phyloP scores from a whole-genome alignment of 2,797 vertebrate genomes.

The Xyrichtys novacula region DNA sequence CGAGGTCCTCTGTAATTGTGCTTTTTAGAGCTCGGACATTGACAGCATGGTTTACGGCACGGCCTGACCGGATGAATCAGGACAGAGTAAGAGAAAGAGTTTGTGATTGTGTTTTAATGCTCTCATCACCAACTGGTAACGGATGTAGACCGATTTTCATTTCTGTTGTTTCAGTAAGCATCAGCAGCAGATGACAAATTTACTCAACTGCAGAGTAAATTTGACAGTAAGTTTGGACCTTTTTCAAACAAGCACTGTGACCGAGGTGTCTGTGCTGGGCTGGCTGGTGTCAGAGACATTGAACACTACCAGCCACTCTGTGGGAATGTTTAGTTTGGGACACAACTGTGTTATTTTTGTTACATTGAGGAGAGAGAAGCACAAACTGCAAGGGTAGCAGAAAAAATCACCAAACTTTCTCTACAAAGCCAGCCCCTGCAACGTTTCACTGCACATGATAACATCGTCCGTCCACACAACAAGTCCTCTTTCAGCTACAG shows the following conservation, averaged over 20 bases:
- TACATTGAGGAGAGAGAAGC: slow-evolving; percentile 75
- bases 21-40: slow-evolving; percentile 87
- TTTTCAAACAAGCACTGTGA: slow-evolving; percentile 76
- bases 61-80: slow-evolving; percentile 75
- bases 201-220: slow-evolving; percentile 9
- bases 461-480: slow-evolving; percentile 69
- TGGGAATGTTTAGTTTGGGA: slow-evolving; percentile 99
- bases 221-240: slow-evolving; percentile 52
- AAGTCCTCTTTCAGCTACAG: slow-evolving; percentile 73
- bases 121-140: slow-evolving; percentile 14
- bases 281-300: slow-evolving; percentile 84
- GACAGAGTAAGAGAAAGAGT: slow-evolving; percentile 28
- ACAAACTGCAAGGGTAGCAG: slow-evolving; percentile 79
- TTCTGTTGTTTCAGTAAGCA: slow-evolving; percentile 18
- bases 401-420: slow-evolving; percentile 74
- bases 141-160: slow-evolving; percentile 20
- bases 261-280: slow-evolving; percentile 84
- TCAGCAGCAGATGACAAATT: slow-evolving; percentile 34
- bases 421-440: slow-evolving; percentile 68
- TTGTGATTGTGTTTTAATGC: slow-evolving; percentile 45
- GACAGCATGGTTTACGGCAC: slow-evolving; percentile 83
- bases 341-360: slow-evolving; percentile 97
- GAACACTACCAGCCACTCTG: slow-evolving; percentile 89
- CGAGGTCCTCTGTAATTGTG: slow-evolving; percentile 86
- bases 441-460: slow-evolving; percentile 74